Conservation (phyloP, 2,797 vertebrate species). For the Parauchenoglanis punctatus region DNA sequence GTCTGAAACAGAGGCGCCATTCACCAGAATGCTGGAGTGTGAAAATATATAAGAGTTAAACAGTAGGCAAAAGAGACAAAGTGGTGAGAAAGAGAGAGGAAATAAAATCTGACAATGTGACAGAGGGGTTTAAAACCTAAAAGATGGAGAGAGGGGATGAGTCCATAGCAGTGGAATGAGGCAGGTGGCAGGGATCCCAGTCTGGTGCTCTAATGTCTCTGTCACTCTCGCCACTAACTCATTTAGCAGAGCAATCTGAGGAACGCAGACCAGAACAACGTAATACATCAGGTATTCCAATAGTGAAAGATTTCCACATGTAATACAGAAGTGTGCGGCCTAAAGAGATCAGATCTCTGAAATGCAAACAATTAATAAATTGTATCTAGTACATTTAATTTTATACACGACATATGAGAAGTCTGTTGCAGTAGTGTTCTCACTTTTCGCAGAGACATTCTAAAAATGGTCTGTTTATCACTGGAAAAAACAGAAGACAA, state of each 20-base stretch:
- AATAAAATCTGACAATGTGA: slow-evolving; percentile 36
- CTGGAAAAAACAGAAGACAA: background rate
- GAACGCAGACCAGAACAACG: slow-evolving; percentile 27
- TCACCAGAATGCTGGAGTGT: slow-evolving; percentile 31
- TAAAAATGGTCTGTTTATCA: background rate
- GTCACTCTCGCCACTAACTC: slow-evolving; percentile 46
- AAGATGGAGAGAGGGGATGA: slow-evolving; percentile 13
- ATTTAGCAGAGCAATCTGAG: slow-evolving; percentile 48
- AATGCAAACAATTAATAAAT: background rate
- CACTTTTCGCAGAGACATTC: background rate
- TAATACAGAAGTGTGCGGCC: background rate
- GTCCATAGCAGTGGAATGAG: slow-evolving; percentile 32
- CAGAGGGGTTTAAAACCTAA: slow-evolving; percentile 12
- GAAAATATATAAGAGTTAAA: slow-evolving; percentile 31
- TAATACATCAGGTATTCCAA: slow-evolving; percentile 26
- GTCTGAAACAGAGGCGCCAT: slow-evolving; percentile 18
- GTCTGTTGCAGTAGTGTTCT: background rate
- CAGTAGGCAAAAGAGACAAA: slow-evolving; percentile 23
- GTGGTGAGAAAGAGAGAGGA: slow-evolving; percentile 11
- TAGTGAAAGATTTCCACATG: slow-evolving; percentile 25
- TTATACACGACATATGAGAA: background rate
- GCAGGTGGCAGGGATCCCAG: slow-evolving; percentile 41
- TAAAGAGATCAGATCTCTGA: background rate
- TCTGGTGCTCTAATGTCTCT: slow-evolving; percentile 38
- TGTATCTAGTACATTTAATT: background rate